Percentiles rank a stretch among this genome's conserved stretches.
phyloP scores from a whole-genome alignment of 92 coral and sea anemone genomes.

The Palythoa grandiflora region DNA sequence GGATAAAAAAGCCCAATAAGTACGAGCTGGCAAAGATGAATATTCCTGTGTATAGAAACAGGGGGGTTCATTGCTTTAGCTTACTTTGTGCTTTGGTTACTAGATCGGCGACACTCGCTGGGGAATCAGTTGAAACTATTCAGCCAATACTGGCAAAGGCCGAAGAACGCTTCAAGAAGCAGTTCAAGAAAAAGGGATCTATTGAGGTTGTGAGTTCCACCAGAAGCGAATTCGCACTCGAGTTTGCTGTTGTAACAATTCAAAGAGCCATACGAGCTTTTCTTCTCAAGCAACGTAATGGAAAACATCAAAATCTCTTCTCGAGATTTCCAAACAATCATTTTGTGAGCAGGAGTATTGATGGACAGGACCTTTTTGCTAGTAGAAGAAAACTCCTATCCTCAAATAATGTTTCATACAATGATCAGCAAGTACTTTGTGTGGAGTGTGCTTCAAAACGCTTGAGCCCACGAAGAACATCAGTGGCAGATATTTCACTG shows the following conservation, averaged over 20 bases:
- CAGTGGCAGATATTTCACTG: background rate
- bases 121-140: constrained; percentile 87
- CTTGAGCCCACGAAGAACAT: background rate
- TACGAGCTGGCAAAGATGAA: constrained; percentile 75
- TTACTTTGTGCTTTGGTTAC: constrained; percentile 84
- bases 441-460: constrained; percentile 12
- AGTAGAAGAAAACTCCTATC: no score
- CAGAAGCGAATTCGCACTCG: constrained; percentile 31
- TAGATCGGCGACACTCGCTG: constrained; percentile 74
- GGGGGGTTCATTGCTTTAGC: constrained; percentile 88
- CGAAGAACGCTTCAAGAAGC: constrained; percentile 79
- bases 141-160: constrained; percentile 72
- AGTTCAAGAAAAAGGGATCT: constrained; percentile 48
- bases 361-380: background rate
- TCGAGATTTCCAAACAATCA: background rate
- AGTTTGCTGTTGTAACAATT: constrained; percentile 35
- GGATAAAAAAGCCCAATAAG: constrained; percentile 75
- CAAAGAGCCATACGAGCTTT: constrained; percentile 36
- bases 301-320: background rate
- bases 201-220: constrained; percentile 13
- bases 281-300: constrained; percentile 15
- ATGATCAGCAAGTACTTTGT: constrained; percentile 2
- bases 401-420: background rate
- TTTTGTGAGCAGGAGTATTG: background rate
- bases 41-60: constrained; percentile 84